A percentile compares a stretch with the other conserved stretches of the same genome.
These are phyloP conservation scores for Drosophila biarmipes DNA, from an alignment of 1,140 invertebrate genomes.

Conservation along the genomic window DNA sequence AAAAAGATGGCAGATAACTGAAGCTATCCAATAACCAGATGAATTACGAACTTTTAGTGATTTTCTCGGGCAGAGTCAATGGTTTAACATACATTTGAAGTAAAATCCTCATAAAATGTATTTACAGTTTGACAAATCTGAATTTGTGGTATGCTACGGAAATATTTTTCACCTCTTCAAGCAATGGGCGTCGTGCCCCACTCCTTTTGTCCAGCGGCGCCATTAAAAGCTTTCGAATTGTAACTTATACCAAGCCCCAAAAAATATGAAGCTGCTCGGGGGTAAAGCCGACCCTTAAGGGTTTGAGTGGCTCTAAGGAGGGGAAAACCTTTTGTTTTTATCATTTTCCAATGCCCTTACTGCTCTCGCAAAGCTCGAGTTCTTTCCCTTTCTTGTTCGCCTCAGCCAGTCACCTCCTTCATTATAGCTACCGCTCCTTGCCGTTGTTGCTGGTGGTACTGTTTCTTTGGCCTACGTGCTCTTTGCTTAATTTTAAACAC, in stretches of 20 bases:
- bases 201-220: conserved; percentile 21
- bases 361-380: conserved; percentile 25
- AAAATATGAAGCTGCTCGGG: conserved; percentile 39
- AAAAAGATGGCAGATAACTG: conserved; percentile 53
- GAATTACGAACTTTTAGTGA: not conserved
- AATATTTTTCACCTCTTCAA: conserved; percentile 7
- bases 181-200: not conserved
- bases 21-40: conserved; percentile 11
- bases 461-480: conserved; percentile 78
- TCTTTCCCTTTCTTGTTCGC: conserved; percentile 18
- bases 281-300: not conserved
- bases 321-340: conserved; percentile 75
- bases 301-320: conserved; percentile 2
- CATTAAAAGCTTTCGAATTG: conserved; percentile 77
- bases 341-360: conserved; percentile 70
- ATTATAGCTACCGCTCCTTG: conserved; percentile 48
- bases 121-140: not conserved
- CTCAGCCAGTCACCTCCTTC: conserved; percentile 66
- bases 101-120: too few relatives aligned
- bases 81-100: too few relatives aligned
- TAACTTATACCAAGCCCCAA: conserved; percentile 63
- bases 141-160: too few relatives aligned
- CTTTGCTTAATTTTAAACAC: conserved; percentile 83
- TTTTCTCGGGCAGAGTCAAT: too few relatives aligned
- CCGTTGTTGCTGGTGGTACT: conserved; percentile 45